Base-by-base conservation (phyloP, 2,888 invertebrate species). In the Xylota segnis region DNA sequence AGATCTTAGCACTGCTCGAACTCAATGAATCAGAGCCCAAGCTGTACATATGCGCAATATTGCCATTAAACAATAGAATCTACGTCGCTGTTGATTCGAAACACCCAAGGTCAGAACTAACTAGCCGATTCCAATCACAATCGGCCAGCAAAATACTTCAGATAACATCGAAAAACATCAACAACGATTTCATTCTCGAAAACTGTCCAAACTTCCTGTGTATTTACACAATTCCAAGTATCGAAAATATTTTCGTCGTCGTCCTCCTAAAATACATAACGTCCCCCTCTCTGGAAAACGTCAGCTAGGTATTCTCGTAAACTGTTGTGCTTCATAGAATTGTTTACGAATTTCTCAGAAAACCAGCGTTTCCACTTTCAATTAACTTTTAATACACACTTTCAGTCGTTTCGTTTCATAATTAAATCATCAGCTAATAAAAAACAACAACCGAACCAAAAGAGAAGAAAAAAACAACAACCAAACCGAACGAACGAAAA, bases 391-490 rank as follows among this genome's bases (percentile, higher is more conserved):
- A 58, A 63, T 68, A 68, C 74, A 78, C 66, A 43, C 72, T 78
- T 54, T 75, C 65, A 9, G 75, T 54, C 54, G 43, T 71, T 70
- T 9, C 16, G 45, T 71, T 81, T 71, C 71, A 79, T 84, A 76
- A 84, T 81, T 81, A 81, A 84, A 71, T 84, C 84, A 70, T 79
- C 83, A 61, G 68, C 66, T 66, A 72, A 61, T 68, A 68, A 77
- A 78, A 74, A 78, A 79, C 56, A 68, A 58, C 47, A 77, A 61
- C 56, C n/a, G 58, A 71, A 50, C 50, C 45, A 70, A 54, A 70
- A 47, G 54, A 32, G 45, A 45, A 58, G 47, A 56, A 12, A 54
- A 75, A 23, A 76, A 66, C 12, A 77, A 32, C 29, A 61, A 47
- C 18, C 43, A 6, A 78, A 74, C 18, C 43, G 6, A 78, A 74